Evolutionary conservation across 2,888 invertebrate genomes (phyloP).

Genomic region (Apotomis capreana): DNA sequence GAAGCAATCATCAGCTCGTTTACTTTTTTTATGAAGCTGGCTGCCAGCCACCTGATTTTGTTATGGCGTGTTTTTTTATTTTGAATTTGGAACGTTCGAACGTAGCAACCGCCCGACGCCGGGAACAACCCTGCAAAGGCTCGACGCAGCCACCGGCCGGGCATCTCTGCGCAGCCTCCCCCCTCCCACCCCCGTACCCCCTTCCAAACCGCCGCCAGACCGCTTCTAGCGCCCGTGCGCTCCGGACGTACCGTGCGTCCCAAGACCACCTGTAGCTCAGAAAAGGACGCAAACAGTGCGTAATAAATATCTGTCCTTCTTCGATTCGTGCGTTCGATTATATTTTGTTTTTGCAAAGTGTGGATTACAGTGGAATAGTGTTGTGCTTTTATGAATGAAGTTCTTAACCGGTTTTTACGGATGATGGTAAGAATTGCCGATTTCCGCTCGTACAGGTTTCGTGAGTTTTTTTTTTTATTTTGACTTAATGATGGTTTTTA

Average conservation of each 20-base stretch:
- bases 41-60: no score
- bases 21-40: no score
- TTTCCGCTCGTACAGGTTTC: conserved; percentile 65
- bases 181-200: conserved; percentile 43
- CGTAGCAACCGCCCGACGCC: background rate
- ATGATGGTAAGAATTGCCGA: conserved; percentile 55
- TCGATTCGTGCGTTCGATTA: conserved; percentile 52
- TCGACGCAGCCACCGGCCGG: conserved; percentile 64
- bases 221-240: conserved; percentile 58
- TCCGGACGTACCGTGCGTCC: conserved; percentile 52
- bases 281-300: conserved; percentile 49
- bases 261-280: conserved; percentile 67
- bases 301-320: conserved; percentile 44
- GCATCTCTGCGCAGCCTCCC: conserved; percentile 46
- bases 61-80: no score
- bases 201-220: conserved; percentile 52
- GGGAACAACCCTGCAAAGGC: conserved; percentile 40
- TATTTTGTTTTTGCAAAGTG: conserved; percentile 51
- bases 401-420: conserved; percentile 57
- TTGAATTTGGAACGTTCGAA: background rate
- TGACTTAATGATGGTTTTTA: conserved; percentile 50
- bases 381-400: conserved; percentile 63
- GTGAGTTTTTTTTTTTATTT: conserved; percentile 57
- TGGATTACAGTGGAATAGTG: conserved; percentile 67
- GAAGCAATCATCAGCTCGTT: no score